Evolutionary conservation across 2,113 vertebrate species (phyloP), one percentile per base, ranked within the genome.

Genomic region (Semnornis frantzii): DNA sequence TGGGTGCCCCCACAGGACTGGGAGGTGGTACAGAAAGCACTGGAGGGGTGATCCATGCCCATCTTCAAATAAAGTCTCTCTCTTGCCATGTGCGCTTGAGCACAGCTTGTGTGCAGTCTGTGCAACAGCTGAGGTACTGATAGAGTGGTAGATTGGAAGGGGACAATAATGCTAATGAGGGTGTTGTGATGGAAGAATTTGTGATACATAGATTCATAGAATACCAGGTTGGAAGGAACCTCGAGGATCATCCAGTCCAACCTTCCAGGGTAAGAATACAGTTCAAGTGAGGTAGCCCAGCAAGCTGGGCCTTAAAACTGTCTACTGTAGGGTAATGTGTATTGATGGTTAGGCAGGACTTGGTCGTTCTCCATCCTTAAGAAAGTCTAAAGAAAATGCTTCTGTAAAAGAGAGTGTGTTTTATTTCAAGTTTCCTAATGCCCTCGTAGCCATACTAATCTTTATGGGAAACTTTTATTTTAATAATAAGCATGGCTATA

Each of bases 61-160:
- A 0, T 4, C n/a, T 15, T 10, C 0, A 9, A 50, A 9, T 27
- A 57, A 18, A n/a, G 15, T 6, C 9, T 31, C 3, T 8, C 27
- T 73, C 20, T 68, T 48, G 20, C 59, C 0, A 0, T 0, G 12
- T 4, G 30, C 4, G 30, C 9, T 27, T 34, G 11, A 0, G 52
- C 5, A 1, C 46, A 8, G 34, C 13, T 6, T 2, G 28, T 3
- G 44, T 16, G 25, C 55, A 15, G 8, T 12, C 42, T 15, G 24
- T 5, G n/a, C 31, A 6, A 15, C 18, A 9, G 54, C 7, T 0
- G 75, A 9, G 71, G 0, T 8, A 1, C 0, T 3, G 3, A 19
- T 10, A 42, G 37, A 18, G 37, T 31, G 3, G 37, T 5, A 6
- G 13, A 8, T 42, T 1, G 5, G 48, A 17, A 52, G 55, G 65